Base-by-base conservation (phyloP, 2,888 invertebrate genomes). In the Caenorhabditis uteleia region DNA sequence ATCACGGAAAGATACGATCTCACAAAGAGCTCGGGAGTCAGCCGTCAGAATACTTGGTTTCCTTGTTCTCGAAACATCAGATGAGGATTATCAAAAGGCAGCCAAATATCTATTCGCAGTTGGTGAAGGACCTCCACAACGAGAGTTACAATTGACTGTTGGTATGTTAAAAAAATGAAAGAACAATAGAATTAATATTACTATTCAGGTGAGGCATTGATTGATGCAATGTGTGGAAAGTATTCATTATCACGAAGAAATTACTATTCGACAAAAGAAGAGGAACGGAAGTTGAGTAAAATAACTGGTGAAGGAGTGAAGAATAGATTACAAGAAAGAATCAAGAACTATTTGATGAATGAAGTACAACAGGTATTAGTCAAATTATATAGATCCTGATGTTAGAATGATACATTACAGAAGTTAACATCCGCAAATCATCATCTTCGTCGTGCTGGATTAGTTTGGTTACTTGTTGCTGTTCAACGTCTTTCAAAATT, bases 61-160 rank as follows among this genome's bases (percentile, higher is more conserved):
- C 20, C 21, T 57, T 14, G 44, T 44, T 39, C 51, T 23, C 50
- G 55, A 40, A 18, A n/a, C 20, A 3, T 55, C 8, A 1, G 33
- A 55, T 6, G 44, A 44, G 10, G 34, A 29, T 34, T 54, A 45
- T 27, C 18, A 47, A 12, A 44, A 46, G 43, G 40, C 49, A 3
- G n/a, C 23, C 2, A 27, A 40, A 7, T 46, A 61, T 16, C 59
- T 77, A 10, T 58, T 51, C 36, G 44, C 56, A 2, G 57, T 74
- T 31, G 75, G 74, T 14, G 68, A 68, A 21, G 77, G 75, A 3
- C 74, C 77, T 3, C 75, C 75, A n/a, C 75, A 74, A 50, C 70
- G 72, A 6, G 77, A 74, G 34, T 53, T 77, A 1, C 77, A 77
- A 45, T 48, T 77, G 39, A 53, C 60, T 12, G 77, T 75, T n/a